phyloP scores from a whole-genome alignment of 2,797 vertebrate genomes.

The Poeciliopsis paucimaculata region DNA sequence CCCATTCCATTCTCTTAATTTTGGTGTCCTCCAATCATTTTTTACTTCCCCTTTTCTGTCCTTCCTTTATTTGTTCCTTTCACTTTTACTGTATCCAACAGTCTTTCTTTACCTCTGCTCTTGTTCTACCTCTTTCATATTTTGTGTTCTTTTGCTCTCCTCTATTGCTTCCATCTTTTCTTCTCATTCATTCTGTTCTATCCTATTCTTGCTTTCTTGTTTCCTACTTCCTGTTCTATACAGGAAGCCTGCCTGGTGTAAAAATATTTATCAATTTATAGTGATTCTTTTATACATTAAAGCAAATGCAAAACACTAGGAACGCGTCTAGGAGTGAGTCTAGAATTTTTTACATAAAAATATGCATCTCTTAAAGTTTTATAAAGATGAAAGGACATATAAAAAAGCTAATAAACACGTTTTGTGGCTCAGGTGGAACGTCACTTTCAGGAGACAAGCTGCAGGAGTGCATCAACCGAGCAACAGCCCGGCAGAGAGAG shows the following conservation, averaged over 20 bases:
- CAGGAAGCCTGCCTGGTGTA: neutral
- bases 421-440: conserved; percentile 65
- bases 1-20: neutral
- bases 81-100: neutral
- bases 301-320: neutral
- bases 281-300: neutral
- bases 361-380: neutral
- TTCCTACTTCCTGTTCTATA: neutral
- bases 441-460: conserved; percentile 89
- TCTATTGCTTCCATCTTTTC: neutral
- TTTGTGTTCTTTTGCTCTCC: neutral
- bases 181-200: neutral
- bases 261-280: neutral
- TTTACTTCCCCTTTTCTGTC: neutral
- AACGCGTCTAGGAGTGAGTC: neutral
- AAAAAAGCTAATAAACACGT: neutral
- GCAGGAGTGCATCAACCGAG: conserved; percentile 91
- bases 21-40: neutral
- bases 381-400: neutral
- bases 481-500: conserved; percentile 88
- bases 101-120: neutral
- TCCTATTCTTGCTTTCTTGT: neutral
- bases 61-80: neutral
- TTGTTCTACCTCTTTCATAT: neutral
- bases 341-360: neutral